Evolutionary conservation across 2,797 vertebrate genomes (phyloP).

Genomic region (Avahi laniger): DNA sequence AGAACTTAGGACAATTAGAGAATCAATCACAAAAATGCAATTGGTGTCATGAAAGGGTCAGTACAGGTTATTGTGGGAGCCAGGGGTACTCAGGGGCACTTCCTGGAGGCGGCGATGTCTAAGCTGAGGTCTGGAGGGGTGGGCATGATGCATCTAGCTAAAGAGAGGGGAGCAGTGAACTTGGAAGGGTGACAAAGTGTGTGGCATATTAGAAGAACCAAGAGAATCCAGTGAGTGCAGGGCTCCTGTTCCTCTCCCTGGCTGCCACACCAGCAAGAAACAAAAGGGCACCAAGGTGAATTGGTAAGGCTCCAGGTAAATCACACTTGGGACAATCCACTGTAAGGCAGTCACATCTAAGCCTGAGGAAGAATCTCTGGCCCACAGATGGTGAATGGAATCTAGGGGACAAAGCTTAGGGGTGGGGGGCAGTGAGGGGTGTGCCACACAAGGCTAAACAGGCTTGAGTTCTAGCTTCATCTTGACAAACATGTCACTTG

Average conservation of each 20-base stretch:
- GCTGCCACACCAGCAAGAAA: neutral
- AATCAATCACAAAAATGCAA: neutral
- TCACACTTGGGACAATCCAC: neutral
- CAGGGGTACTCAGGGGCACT: neutral
- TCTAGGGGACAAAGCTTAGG: neutral
- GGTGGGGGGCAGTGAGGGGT: neutral
- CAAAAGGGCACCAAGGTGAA: neutral
- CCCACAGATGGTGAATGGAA: neutral
- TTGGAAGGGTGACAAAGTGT: neutral
- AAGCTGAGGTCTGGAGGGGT: neutral
- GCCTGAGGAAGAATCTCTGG: neutral
- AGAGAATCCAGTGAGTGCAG: neutral
- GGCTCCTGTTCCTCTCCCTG: neutral
- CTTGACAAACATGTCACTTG: neutral
- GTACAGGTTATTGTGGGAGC: neutral
- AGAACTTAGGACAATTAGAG: neutral
- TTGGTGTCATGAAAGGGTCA: neutral
- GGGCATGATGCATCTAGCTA: neutral
- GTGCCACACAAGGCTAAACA: neutral
- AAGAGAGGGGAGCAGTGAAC: neutral
- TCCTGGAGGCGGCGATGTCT: neutral
- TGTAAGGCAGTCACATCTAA: neutral
- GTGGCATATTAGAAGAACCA: neutral
- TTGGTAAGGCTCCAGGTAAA: neutral
- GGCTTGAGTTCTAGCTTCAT: neutral